Percentiles rank a stretch among this genome's conserved stretches.
Evolutionary conservation across 2,797 vertebrate species (phyloP).

Genomic region (Craterocephalus amniculus): DNA sequence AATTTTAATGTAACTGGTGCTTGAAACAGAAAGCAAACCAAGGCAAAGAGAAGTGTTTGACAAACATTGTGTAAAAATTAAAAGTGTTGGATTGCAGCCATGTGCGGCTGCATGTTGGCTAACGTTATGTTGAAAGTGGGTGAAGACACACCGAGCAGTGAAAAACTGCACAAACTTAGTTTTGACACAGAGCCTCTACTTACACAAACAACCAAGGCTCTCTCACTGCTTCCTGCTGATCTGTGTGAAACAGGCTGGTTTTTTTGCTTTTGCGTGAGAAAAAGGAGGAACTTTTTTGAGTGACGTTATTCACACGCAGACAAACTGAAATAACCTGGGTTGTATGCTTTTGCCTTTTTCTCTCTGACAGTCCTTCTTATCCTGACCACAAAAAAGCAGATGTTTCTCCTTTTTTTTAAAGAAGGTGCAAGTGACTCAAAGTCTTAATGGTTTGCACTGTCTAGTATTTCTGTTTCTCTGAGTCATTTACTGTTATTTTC

Average conservation of each 20-base stretch:
- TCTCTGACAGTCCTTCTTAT: conserved; percentile 48
- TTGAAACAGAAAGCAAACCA: too few species aligned
- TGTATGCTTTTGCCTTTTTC: conserved; percentile 51
- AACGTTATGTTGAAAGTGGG: conserved; percentile 64
- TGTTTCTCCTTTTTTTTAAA: conserved; percentile 47
- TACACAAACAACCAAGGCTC: conserved; percentile 28
- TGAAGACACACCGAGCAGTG: conserved; percentile 49
- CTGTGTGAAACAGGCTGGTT: conserved; percentile 45
- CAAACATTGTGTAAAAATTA: conserved; percentile 55
- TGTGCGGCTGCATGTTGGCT: conserved; percentile 42
- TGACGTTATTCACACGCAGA: conserved; percentile 76
- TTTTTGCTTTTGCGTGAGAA: conserved; percentile 75
- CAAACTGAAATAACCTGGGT: conserved; percentile 63
- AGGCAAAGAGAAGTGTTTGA: conserved; percentile 39
- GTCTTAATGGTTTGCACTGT: conserved; percentile 44
- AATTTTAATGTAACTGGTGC: conserved; percentile 10
- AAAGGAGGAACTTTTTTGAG: conserved; percentile 70
- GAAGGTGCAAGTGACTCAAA: conserved; percentile 61
- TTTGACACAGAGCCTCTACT: conserved; percentile 30
- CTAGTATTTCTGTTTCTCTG: conserved; percentile 37
- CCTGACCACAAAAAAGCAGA: conserved; percentile 66
- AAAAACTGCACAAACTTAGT: conserved; percentile 31
- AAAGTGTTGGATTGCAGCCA: conserved; percentile 54
- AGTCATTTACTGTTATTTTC: conserved; percentile 29
- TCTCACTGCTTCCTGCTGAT: conserved; percentile 36